phyloP scores from a whole-genome alignment of 1,140 invertebrate genomes.

The Pinna nobilis region DNA sequence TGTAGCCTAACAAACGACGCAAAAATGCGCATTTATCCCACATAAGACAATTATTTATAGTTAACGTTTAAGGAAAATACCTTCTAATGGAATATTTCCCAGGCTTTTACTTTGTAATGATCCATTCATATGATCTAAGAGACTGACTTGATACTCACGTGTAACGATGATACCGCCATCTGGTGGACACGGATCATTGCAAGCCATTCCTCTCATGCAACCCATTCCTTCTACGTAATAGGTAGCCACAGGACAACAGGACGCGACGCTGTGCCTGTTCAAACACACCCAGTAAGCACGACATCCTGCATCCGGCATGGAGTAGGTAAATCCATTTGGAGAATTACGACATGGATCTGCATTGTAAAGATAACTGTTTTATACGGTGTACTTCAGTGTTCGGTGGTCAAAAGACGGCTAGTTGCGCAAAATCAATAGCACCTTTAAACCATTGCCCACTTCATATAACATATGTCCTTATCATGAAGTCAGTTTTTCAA shows the following conservation, averaged over 20 bases:
- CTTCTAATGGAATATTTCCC: too few species aligned
- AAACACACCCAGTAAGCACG: slow-evolving; percentile 52
- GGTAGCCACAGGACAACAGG: slow-evolving; percentile 51
- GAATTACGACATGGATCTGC: slow-evolving; percentile 47
- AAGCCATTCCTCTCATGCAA: slow-evolving; percentile 50
- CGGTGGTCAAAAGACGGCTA: background rate
- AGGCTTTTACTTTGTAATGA: too few species aligned
- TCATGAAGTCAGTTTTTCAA: background rate
- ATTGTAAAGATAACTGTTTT: background rate
- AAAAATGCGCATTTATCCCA: too few species aligned
- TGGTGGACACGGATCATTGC: slow-evolving; percentile 37
- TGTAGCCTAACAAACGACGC: too few species aligned
- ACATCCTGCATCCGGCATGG: slow-evolving; percentile 35
- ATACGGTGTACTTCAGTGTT: too few species aligned
- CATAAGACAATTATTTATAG: too few species aligned
- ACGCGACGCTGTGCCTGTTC: slow-evolving; percentile 41
- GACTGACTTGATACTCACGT: slow-evolving; percentile 9
- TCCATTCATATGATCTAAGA: too few species aligned
- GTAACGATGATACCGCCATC: slow-evolving; percentile 31
- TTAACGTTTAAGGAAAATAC: too few species aligned
- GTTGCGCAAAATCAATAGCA: background rate
- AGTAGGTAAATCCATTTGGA: slow-evolving; percentile 42
- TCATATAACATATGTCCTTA: background rate
- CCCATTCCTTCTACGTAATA: slow-evolving; percentile 48
- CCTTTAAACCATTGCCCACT: background rate